Evolutionary conservation across 2,113 vertebrate species (phyloP).

Genomic region (Smithornis capensis): DNA sequence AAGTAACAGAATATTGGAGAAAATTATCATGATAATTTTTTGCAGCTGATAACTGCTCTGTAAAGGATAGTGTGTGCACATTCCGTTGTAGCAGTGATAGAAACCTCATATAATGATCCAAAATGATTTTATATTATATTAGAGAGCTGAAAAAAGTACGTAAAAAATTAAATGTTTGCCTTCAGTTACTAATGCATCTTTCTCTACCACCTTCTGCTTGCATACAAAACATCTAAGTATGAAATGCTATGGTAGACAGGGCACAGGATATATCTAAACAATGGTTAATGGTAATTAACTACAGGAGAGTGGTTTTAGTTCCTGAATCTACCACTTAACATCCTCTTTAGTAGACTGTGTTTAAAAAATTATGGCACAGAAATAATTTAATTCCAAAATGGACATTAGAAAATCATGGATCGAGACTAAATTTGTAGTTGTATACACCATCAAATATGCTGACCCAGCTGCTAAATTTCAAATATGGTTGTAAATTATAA

Average conservation of each 20-base stretch:
- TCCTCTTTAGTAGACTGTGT: not conserved
- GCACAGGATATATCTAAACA: not conserved
- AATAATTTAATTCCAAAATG: not conserved
- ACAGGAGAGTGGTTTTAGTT: not conserved
- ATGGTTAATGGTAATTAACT: not conserved
- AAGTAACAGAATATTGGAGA: not conserved
- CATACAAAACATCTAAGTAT: not conserved
- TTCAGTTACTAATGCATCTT: not conserved
- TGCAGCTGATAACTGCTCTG: not conserved
- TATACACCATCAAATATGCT: not conserved
- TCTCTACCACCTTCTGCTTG: not conserved
- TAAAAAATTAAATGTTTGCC: not conserved
- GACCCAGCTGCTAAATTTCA: not conserved
- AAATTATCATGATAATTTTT: not conserved
- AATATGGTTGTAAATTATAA: not conserved
- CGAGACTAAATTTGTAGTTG: not conserved
- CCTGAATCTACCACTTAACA: not conserved
- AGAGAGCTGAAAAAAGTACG: not conserved
- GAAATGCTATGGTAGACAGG: not conserved
- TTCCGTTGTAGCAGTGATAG: not conserved
- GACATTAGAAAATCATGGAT: not conserved
- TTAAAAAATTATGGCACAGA: not conserved
- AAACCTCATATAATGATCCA: not conserved
- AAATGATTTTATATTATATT: not conserved
- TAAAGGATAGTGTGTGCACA: not conserved